Base-by-base conservation (phyloP, 2,888 invertebrate species). In the Oxytorus armatus region DNA sequence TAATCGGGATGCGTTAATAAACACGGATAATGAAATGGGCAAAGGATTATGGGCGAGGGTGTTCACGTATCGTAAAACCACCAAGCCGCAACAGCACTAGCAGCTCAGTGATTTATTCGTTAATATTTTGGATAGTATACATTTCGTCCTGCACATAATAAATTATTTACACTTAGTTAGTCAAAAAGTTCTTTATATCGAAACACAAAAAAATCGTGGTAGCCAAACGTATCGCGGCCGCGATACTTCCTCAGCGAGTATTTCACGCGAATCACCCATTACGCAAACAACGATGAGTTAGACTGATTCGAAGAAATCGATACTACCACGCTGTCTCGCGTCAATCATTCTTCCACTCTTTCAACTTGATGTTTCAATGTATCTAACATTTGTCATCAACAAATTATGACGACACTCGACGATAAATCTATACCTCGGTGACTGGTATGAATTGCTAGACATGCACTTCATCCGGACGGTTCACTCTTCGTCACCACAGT, bases 21-120 rank as follows among this genome's bases (percentile, higher is more conserved):
- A 86, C 85, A 84, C 77, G 84, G 83, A 86, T 88, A 87, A 86
- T 86, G 83, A 85, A 87, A 86, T 86, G 82, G 83, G 77, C 65
- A 72, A 77, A 79, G 83, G 82, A 82, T 83, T 84, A 83, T 39
- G 57, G 49, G 21, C 11, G 53, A 23, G 68, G 5, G 47, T 33
- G 18, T 73, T 68, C 25, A n/a, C 49, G 39, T 55, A 63, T 49
- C 44, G 36, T 55, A 49, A 63, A 68, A 77, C 47, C 68, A 36
- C 23, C 14, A 23, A 51, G 16, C 72, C 59, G 0, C 57, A 23
- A 29, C 57, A 55, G 18, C 36, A 16, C 21, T 23, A 51, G n/a
- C 29, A 10, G 51, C 44, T 66, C 14, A 68, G 25, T 57, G 63
- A 79, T 79, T 79, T 65, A 79, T 80, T 68, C 21, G 33, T 73